Base-by-base conservation (phyloP, 2,797 vertebrate species). In the Mustela erminea region DNA sequence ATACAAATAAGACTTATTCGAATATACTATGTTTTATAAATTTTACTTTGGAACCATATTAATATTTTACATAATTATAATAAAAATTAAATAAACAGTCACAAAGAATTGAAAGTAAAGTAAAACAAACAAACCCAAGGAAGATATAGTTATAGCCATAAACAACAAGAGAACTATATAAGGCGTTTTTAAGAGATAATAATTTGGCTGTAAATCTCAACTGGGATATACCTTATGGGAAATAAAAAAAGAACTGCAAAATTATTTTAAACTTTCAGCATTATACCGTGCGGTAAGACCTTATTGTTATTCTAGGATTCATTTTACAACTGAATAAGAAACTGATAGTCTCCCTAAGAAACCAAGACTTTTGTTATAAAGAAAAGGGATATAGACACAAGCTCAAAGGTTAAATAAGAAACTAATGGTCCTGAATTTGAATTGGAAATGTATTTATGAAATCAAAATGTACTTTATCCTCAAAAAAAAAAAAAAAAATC, bases 61-160 rank as follows among this genome's bases (percentile, higher is more conserved):
- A 38, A 46, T 68, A 43, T 35, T 64, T 77, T 92, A 75, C 2
- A 68, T 62, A 46, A 66, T 56, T 80, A 56, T 32, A 64, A 93
- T 60, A 77, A 98, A 95, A 96, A 85, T 68, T 81, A 95, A 95
- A 84, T 82, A 62, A 88, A 27, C 5, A 35, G 21, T 78, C 9
- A 58, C 35, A 84, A 93, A 90, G 10, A 52, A 23, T 5, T 35
- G 15, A 54, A 75, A 93, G 25, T 80, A 90, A 97, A 83, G 56
- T 60, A 82, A 90, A 83, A 64, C 11, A 74, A 46, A 46, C 20
- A 56, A 74, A n/a, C 15, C 3, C 43, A 90, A 84, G 62, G 49
- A 85, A n/a, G 41, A 78, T 46, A 35, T 3, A 83, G 8, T 54
- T 68, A 12, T 23, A 41, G 21, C 68, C 27, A 29, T 20, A 87